phyloP scores from a whole-genome alignment of 1,140 invertebrate species.

The Brachionus asplanchnoidis region DNA sequence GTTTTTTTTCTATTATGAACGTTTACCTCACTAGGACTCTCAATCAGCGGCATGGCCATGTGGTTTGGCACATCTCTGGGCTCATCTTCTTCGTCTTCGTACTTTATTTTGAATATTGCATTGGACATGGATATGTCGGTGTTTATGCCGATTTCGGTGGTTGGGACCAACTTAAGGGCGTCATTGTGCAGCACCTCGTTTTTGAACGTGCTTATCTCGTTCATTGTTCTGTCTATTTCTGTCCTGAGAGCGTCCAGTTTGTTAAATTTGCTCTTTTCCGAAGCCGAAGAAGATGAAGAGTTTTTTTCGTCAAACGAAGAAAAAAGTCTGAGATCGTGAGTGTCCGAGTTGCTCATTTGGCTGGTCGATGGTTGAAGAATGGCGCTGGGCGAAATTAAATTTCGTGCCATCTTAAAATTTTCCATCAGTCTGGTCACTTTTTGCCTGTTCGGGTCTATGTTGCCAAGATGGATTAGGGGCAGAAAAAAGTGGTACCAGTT shows the following conservation, averaged over 20 bases:
- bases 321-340: background rate
- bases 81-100: conserved; percentile 15
- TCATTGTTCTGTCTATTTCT: conserved; percentile 19
- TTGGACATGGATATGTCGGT: conserved; percentile 27
- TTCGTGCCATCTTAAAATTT: background rate
- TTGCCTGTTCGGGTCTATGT: background rate
- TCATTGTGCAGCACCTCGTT: background rate
- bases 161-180: background rate
- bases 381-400: background rate
- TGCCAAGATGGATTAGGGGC: background rate
- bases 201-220: conserved; percentile 20
- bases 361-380: background rate
- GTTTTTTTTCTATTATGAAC: too few relatives aligned
- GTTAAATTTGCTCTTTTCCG: background rate
- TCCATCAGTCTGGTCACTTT: background rate
- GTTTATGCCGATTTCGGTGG: background rate
- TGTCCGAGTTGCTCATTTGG: background rate
- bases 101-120: conserved; percentile 28
- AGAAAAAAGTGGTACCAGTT: conserved; percentile 11
- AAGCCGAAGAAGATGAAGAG: conserved; percentile 1
- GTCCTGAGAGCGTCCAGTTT: background rate
- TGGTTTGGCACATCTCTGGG: background rate
- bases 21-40: conserved; percentile 16
- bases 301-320: background rate
- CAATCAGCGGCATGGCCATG: background rate